Conservation (phyloP, 2,113 vertebrate species). For the Redunca redunca region DNA sequence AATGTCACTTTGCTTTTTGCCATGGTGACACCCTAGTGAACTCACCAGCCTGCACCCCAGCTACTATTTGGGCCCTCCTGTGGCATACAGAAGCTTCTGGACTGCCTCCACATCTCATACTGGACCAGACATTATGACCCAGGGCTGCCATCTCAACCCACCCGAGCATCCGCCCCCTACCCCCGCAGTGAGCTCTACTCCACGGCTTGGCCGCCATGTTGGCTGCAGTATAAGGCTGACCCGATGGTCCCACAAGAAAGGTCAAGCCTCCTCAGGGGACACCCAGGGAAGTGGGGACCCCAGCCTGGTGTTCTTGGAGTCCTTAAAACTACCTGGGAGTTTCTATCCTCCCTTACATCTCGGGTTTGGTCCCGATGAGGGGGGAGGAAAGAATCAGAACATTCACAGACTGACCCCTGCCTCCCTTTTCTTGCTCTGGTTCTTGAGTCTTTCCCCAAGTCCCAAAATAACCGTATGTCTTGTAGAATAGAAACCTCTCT, state of each 20-base stretch:
- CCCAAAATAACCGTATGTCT: background rate
- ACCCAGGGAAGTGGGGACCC: background rate
- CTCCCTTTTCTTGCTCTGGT: background rate
- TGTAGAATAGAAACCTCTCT: background rate
- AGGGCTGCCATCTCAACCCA: background rate
- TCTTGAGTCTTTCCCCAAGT: background rate
- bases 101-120: background rate
- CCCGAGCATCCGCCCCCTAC: fast-evolving
- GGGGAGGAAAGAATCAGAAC: background rate
- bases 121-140: background rate
- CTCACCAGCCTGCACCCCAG: background rate
- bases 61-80: background rate
- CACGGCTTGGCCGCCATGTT: background rate
- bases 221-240: background rate
- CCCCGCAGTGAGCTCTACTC: background rate
- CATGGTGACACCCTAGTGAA: background rate
- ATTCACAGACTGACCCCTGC: background rate
- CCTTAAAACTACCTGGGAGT: background rate
- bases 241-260: background rate
- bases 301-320: background rate
- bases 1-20: background rate
- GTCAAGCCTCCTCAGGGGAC: background rate
- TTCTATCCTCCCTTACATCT: background rate
- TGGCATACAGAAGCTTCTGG: background rate
- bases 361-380: background rate